phyloP scores from a whole-genome alignment of 1,140 invertebrate genomes.

The Bombus sylvicola region DNA sequence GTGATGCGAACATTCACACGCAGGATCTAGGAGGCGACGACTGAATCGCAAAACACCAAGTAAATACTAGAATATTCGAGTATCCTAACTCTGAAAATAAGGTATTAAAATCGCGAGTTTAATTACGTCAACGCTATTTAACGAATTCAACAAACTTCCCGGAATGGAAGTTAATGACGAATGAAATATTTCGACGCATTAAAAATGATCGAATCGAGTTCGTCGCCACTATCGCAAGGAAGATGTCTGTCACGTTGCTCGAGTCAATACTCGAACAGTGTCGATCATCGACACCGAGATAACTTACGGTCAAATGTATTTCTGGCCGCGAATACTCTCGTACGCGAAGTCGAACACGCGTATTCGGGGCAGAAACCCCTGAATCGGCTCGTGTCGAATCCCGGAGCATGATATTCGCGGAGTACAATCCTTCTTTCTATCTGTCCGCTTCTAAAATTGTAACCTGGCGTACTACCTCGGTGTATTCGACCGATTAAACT shows the following conservation, averaged over 20 bases:
- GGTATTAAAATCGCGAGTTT: no score
- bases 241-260: not conserved
- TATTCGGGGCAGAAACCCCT: not conserved
- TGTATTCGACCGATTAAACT: not conserved
- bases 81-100: not conserved
- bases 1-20: slow-evolving; percentile 34
- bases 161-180: not conserved
- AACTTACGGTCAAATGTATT: slow-evolving; percentile 35
- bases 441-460: slow-evolving; percentile 15
- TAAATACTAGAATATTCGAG: not conserved
- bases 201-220: not conserved
- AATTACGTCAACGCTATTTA: no score
- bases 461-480: slow-evolving; percentile 2
- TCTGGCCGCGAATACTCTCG: slow-evolving; percentile 17
- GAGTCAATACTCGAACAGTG: slow-evolving; percentile 18
- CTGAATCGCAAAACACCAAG: not conserved
- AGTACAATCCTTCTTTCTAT: not conserved
- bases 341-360: slow-evolving; percentile 30
- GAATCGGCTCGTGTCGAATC: not conserved
- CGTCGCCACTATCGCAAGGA: not conserved
- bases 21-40: slow-evolving; percentile 5
- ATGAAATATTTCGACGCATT: not conserved
- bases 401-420: not conserved
- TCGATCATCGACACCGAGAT: slow-evolving; percentile 22
- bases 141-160: no score